phyloP scores from a whole-genome alignment of 2,888 invertebrate species.

The Dendrolimus pini region DNA sequence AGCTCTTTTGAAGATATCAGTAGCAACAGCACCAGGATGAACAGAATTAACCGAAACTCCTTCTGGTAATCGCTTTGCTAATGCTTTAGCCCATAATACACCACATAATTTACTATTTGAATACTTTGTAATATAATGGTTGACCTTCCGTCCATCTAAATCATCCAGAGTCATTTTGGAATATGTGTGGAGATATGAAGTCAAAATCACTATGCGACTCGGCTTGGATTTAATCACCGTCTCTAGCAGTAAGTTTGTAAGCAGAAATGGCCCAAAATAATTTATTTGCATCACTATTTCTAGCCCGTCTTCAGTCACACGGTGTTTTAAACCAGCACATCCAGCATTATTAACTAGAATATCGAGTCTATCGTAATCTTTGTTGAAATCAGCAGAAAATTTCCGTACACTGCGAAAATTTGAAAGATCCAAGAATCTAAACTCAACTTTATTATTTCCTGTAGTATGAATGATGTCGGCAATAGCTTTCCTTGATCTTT shows the following conservation, averaged over 20 bases:
- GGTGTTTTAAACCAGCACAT: conserved; percentile 11
- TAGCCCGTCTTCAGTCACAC: conserved; percentile 72
- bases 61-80: conserved; percentile 7
- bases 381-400: conserved; percentile 78
- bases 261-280: conserved; percentile 78
- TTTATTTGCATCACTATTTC: conserved; percentile 70
- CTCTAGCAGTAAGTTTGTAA: conserved; percentile 76
- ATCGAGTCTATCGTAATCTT: conserved; percentile 67
- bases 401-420: conserved; percentile 69
- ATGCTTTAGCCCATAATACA: conserved; percentile 51
- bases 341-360: conserved; percentile 81
- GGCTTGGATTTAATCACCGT: conserved; percentile 28
- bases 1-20: conserved; percentile 1
- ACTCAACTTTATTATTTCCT: conserved; percentile 82
- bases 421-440: conserved; percentile 64
- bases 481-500: conserved; percentile 81
- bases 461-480: conserved; percentile 82
- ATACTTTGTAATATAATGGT: conserved; percentile 1
- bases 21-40: conserved; percentile 4
- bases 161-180: conserved; percentile 12
- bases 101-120: conserved; percentile 82
- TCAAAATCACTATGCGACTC: conserved; percentile 28
- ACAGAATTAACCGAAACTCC: conserved; percentile 5
- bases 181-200: conserved; percentile 23
- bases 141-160: neutral